Base-by-base conservation (phyloP, 2,888 invertebrate species). In the Chymomyza caudatula region DNA sequence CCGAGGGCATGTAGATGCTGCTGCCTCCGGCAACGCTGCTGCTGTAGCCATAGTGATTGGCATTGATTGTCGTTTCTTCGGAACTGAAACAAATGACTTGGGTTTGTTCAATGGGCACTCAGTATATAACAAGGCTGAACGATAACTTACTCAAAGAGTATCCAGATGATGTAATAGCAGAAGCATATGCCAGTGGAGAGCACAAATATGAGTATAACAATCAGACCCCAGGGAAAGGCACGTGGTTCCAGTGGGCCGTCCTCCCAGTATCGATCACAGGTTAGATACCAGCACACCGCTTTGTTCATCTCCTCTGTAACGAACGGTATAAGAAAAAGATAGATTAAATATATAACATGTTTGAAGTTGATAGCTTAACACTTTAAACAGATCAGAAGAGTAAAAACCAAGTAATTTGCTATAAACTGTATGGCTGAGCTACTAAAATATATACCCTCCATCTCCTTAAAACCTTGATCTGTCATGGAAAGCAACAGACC, bases 111-210 rank as follows among this genome's bases (percentile, higher is more conserved):
- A 72, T 65, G 72, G 69, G 76, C 67, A 74, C 67, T 70, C 57
- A 60, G 22, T 25, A 17, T 53, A 15, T 22, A 3, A 11, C 23
- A 13, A 51, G 42, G 47, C 44, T 37, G 43, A 60, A n/a, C 43
- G 42, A 37, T 20, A 67, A 94, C 95, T 94, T 92, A 97, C 97
- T 96, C 97, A 91, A 96, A 97, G 67, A 97, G 93, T 77, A 96
- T 95, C 95, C 97, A 97, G 80, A 97, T 96, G 86, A 97, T 94
- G 91, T 97, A 97, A 90, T 97, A 97, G 91, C 97, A 97, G 90
- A 96, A 94, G 90, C 96, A 96, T 72, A 97, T 93, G 53, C 96
- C 96, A 59, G 96, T 92, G 51, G 96, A 95, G 52, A 96, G 92
- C 58, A 96, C 94, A 86, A 96, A 94, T 71, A 96, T 94, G 54